Conservation (phyloP, 2,888 invertebrate genomes). For the Oeneis ivallda region DNA sequence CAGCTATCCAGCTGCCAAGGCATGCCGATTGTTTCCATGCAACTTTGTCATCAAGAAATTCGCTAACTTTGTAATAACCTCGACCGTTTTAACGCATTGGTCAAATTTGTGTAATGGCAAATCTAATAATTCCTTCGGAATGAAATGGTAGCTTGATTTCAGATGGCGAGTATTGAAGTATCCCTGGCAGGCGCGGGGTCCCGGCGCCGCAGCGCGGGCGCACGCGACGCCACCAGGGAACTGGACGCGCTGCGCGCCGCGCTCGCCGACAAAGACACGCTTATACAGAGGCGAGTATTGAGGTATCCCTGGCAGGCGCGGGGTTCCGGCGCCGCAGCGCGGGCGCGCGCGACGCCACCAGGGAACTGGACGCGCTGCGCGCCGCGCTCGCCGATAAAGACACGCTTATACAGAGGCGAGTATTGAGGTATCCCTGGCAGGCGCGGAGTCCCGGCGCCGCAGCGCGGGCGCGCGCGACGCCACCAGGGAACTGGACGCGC, state of each 20-base stretch:
- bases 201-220: conserved; percentile 66
- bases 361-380: conserved; percentile 84
- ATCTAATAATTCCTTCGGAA: background rate
- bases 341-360: conserved; percentile 64
- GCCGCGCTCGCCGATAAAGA: conserved; percentile 89
- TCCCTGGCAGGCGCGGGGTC: conserved; percentile 80
- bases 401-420: conserved; percentile 91
- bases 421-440: conserved; percentile 88
- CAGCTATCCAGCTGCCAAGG: too few species aligned
- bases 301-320: conserved; percentile 85
- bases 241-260: conserved; percentile 85
- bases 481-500: conserved; percentile 77
- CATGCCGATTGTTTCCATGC: too few species aligned
- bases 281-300: conserved; percentile 92
- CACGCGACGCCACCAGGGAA: conserved; percentile 65
- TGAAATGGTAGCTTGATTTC: conserved; percentile 15
- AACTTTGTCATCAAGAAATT: too few species aligned
- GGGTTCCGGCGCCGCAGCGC: conserved; percentile 65
- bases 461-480: conserved; percentile 68
- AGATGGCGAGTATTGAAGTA: conserved; percentile 94
- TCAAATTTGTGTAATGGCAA: too few species aligned
- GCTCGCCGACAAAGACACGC: conserved; percentile 90
- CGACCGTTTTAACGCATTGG: too few species aligned
- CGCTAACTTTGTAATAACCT: too few species aligned
- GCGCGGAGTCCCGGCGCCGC: conserved; percentile 63